These are phyloP conservation scores for Nothocercus julius DNA, from an alignment of 2,113 vertebrate species.

Conservation along the genomic window DNA sequence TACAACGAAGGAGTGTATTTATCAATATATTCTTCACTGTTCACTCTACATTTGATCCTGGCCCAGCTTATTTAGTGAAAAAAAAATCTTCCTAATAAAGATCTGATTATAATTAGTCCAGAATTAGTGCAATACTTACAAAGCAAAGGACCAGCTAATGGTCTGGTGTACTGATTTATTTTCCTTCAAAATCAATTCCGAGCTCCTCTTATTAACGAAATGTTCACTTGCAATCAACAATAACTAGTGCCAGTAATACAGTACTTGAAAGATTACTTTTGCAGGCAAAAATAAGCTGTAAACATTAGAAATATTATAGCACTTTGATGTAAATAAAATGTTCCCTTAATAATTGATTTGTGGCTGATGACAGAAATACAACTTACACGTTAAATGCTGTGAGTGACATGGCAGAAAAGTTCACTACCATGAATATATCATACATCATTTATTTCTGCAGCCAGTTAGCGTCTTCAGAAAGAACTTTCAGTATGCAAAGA, in stretches of 20 bases:
- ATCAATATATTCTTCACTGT: constrained; percentile 34
- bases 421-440: neutral
- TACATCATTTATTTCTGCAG: constrained; percentile 7
- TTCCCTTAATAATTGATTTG: constrained; percentile 58
- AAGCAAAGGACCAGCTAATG: neutral
- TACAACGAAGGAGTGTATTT: constrained; percentile 45
- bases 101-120: constrained; percentile 13
- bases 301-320: constrained; percentile 23
- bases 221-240: constrained; percentile 19
- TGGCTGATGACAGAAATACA: constrained; percentile 14
- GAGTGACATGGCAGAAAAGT: neutral
- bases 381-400: neutral
- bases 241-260: neutral
- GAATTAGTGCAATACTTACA: constrained; percentile 41
- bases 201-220: constrained; percentile 21
- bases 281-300: constrained; percentile 9
- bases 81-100: constrained; percentile 10
- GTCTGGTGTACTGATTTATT: constrained; percentile 25
- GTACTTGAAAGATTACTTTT: constrained; percentile 19
- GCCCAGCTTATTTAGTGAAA: neutral
- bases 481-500: neutral
- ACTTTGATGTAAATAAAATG: constrained; percentile 48
- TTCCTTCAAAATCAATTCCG: constrained; percentile 29
- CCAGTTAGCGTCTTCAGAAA: neutral
- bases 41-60: neutral